Base-by-base conservation (phyloP, 2,113 vertebrate species). In the Chaenogobius annularis region DNA sequence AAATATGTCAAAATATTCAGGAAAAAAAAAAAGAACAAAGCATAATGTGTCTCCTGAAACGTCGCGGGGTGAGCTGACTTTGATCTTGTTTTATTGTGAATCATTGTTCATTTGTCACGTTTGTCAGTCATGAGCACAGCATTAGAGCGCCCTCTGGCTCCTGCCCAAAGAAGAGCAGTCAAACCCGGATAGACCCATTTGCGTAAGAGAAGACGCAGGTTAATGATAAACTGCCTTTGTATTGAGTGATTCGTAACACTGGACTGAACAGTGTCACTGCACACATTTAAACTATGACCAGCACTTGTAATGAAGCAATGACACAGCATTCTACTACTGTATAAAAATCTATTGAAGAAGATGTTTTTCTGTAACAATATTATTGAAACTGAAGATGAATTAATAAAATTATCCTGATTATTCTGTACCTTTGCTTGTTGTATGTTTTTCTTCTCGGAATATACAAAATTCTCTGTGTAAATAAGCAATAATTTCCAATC, bases 261-360 rank as follows among this genome's bases (percentile, higher is more conserved):
- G 85, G 83, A 89, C 83, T 87, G 68, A 84, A 82, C 90, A 83
- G 90, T 88, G 87, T 92, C 89, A 86, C 85, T 88, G 90, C 90
- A 92, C 90, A 92, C 83, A 89, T 80, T 85, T 84, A 80, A 90
- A 91, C 87, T 96, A 95, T 97, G 96, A 99, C 97, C 97, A 99
- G 97, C 97, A 98, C 95, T 97, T 95, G 95, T 94, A 98, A 95
- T 94, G 88, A 95, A 96, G 96, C 94, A 96, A 95, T 96, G 94
- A 91, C 93, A 94, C 94, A 94, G 95, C 94, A 95, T 96, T 96
- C 93, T 97, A 96, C 94, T 95, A 95, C 84, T 88, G 87, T 99
- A 96, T 98, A 98, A 95, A 95, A 97, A 98, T 95, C 96, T 85
- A 84, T 90, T 93, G 94, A 88, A 87, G 78, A 90, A 78, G 88